phyloP scores from a whole-genome alignment of 2,888 invertebrate genomes.

The Siphonodentalium dalli region DNA sequence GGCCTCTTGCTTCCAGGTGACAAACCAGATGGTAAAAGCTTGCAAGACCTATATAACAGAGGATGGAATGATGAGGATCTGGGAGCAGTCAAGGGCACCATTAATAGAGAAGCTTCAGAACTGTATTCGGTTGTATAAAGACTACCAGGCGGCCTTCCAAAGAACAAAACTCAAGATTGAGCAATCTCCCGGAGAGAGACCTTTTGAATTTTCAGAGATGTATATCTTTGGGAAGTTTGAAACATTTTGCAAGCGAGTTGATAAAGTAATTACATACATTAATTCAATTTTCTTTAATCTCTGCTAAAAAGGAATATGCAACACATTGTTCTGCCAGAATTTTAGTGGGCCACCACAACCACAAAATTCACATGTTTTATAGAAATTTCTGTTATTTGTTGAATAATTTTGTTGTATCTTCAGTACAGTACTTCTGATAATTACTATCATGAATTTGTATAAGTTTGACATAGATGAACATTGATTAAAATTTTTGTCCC shows the following conservation, averaged over 20 bases:
- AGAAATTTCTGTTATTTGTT: no score
- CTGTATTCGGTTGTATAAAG: slow-evolving; percentile 68
- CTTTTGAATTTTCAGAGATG: slow-evolving; percentile 64
- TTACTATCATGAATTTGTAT: no score
- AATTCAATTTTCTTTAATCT: not conserved
- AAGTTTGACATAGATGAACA: no score
- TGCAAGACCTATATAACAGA: slow-evolving; percentile 59
- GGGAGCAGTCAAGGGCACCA: slow-evolving; percentile 51
- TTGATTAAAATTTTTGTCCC: no score
- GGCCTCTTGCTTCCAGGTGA: slow-evolving; percentile 43
- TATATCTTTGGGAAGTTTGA: slow-evolving; percentile 65
- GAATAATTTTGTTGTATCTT: no score
- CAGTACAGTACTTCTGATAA: no score
- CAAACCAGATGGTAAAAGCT: slow-evolving; percentile 64
- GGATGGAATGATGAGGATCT: slow-evolving; percentile 46
- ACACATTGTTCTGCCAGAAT: no score
- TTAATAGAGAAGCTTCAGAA: slow-evolving; percentile 66
- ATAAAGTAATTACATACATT: slow-evolving; percentile 41
- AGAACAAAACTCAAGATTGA: slow-evolving; percentile 65
- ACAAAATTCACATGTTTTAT: no score
- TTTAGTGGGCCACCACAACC: no score
- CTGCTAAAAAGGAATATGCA: no score
- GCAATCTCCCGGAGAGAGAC: slow-evolving; percentile 48
- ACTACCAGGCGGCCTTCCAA: slow-evolving; percentile 71
- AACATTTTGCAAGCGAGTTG: slow-evolving; percentile 57